Percentiles rank a stretch among this genome's conserved stretches.
These are phyloP conservation scores for Pseudeuparius sepicola DNA, from an alignment of 2,888 invertebrate genomes.

Conservation along the genomic window DNA sequence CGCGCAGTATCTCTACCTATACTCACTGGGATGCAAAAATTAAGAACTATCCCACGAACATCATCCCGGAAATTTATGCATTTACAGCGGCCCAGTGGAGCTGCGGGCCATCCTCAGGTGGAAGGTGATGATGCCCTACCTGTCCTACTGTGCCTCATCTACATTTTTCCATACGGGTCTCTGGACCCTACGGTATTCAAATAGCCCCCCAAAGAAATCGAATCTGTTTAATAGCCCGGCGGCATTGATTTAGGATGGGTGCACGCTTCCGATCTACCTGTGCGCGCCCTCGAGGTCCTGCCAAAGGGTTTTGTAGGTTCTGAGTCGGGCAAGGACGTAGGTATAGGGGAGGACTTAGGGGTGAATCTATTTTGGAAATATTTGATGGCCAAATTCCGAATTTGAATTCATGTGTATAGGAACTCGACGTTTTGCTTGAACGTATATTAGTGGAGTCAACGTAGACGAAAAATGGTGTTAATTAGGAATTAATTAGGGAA, in stretches of 20 bases:
- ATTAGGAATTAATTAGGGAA: too few species aligned
- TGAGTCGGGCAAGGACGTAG: too few species aligned
- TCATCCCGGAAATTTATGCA: constrained; percentile 34
- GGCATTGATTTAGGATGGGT: constrained; percentile 32
- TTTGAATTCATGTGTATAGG: too few species aligned
- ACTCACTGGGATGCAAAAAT: constrained; percentile 27
- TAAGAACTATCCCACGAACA: constrained; percentile 38
- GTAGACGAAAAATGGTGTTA: too few species aligned
- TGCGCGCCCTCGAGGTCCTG: constrained; percentile 21
- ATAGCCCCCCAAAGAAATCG: constrained; percentile 35
- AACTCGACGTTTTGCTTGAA: too few species aligned
- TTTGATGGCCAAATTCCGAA: too few species aligned
- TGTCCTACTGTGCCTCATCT: constrained; percentile 35
- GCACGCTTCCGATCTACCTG: constrained; percentile 22
- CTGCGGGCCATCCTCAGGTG: constrained; percentile 1
- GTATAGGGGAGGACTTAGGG: too few species aligned
- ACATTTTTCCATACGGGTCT: constrained; percentile 38
- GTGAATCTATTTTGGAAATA: too few species aligned
- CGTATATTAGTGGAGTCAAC: too few species aligned
- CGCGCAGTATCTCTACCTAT: constrained; percentile 27
- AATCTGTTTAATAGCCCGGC: constrained; percentile 41
- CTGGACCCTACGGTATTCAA: constrained; percentile 39
- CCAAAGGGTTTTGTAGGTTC: constrained; percentile 28
- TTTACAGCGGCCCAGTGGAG: constrained; percentile 29
- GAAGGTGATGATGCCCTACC: too few species aligned